phyloP scores from a whole-genome alignment of 92 coral and sea anemone genomes.

The Plumapathes pennacea region DNA sequence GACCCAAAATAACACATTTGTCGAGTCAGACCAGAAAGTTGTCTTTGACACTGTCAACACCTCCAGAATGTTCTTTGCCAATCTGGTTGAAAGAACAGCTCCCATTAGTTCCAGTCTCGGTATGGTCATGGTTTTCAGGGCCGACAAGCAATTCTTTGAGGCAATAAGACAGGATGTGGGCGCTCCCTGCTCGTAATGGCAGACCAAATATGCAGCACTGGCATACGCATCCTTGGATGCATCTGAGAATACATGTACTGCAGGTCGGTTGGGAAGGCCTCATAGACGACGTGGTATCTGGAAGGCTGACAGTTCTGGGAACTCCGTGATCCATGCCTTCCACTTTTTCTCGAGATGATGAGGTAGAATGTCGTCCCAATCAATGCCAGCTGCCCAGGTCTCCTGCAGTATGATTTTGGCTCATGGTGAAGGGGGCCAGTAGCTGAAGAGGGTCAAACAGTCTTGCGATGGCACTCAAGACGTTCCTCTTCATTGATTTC shows the following conservation, averaged over 20 bases:
- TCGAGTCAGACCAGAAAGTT: constrained; percentile 39
- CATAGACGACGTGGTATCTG: constrained; percentile 48
- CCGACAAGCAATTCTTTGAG: constrained; percentile 33
- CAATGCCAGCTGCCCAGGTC: constrained; percentile 49
- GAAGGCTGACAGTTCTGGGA: constrained; percentile 23
- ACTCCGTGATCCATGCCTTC: constrained; percentile 32
- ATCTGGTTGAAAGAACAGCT: constrained; percentile 31
- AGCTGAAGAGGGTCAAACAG: constrained; percentile 49
- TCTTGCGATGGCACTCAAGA: constrained; percentile 26
- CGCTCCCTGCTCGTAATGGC: constrained; percentile 5
- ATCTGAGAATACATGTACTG: constrained; percentile 18
- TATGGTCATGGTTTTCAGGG: constrained; percentile 36
- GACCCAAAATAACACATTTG: constrained; percentile 32
- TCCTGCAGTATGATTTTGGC: constrained; percentile 36
- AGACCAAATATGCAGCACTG: constrained; percentile 21
- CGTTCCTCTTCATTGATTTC: constrained; percentile 25
- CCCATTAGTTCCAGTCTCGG: constrained; percentile 34
- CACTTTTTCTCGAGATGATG: constrained; percentile 18
- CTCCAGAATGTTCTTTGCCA: constrained; percentile 12
- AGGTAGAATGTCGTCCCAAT: constrained; percentile 54
- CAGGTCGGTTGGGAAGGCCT: background rate
- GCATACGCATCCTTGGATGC: constrained; percentile 54
- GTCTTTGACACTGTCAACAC: constrained; percentile 7
- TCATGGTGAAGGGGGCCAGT: constrained; percentile 23
- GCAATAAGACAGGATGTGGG: constrained; percentile 28